Evolutionary conservation across 2,797 vertebrate species (phyloP), one percentile per base, ranked within the genome.

Genomic region (Argentina silus): DNA sequence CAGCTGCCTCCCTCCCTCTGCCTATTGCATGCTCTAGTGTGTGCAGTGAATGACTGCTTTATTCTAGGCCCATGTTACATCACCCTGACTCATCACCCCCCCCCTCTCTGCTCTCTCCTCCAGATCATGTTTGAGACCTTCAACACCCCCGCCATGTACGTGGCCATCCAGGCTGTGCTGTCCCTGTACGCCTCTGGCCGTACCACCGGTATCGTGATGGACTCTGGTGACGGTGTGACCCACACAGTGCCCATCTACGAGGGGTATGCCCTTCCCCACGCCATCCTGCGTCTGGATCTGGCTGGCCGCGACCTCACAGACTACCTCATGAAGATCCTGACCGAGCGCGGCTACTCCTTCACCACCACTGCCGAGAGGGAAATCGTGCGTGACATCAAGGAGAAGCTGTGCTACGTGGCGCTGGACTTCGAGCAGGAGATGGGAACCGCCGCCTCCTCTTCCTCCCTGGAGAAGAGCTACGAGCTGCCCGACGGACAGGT

Each of bases 101-200:
- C 21, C 7, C 7, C 19, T n/a, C n/a, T 57, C 10, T 78, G 0
- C 73, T 11, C 23, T 64, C 4, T 48, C 55, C 64, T 68, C 0
- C 89, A 99, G 98, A 98, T 98, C 87, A 98, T 99, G 98, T 99
- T 99, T 0, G 98, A 99, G 95, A 99, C 98, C 87, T 99, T 99
- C 95, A 99, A 99, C 94, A 98, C 97, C 48, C 97, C 97, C 50
- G 98, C 98, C 92, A 99, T 98, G 98, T 99, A 99, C 64, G 98
- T 99, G 77, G 97, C 97, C 93, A 99, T 99, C 92, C 97, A 99
- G 94, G 97, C 98, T 47, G 97, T 99, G 92, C 87, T 99, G 90
- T 99, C 98, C 78, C 95, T 99, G 89, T 99, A 99, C 0, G 97
- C 98, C 88, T 99, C 97, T 76, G 96, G 97, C 79, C 97, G 97